Base-by-base conservation (phyloP, 1,140 invertebrate species). In the Helicoverpa zea region DNA sequence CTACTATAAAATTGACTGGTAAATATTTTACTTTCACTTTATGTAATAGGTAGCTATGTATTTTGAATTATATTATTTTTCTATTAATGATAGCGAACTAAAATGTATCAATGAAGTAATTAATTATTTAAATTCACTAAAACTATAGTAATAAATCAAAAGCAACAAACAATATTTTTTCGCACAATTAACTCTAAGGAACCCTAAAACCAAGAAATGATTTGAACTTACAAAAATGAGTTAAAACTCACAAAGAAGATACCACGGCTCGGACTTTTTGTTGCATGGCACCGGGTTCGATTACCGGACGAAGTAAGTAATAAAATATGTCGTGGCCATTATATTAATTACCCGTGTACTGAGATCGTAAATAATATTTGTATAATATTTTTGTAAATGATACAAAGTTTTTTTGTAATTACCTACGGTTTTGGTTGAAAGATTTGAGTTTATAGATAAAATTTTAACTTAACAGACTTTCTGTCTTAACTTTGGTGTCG, bases 191-290 rank as follows among this genome's bases (percentile, higher is more conserved):
- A 23, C 12, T 9, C 52, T 9, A 66, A 18, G 77, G 85, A 81
- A 35, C 83, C 81, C 85, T 82, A 84, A 87, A 84, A 83, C 81
- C 83, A 81, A 86, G 84, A 87, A 87, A 87, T 87, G 84, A 87
- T 87, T 87, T 84, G 84, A 87, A 81, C 79, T 82, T 83, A 86
- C 84, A 83, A 86, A 86, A 87, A 82, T 87, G 81, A 86, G 86
- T 87, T 87, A 87, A 87, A 79, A 79, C 76, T 70, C 52, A 68
- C 76, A 79, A 79, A 79, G 76, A 56, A 64, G 76, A 79, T 79
- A 51, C 52, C 64, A 54, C 52, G 49, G 76, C 63, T 47, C 30
- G 16, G 63, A 79, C 76, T 79, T 79, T 79, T 79, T 79, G 76
- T 79, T 52, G 51, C 74, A 64, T 52, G 10, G 51, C 51, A 79